phyloP scores from a whole-genome alignment of 2,888 invertebrate genomes.

The Agapetus fuscipes region DNA sequence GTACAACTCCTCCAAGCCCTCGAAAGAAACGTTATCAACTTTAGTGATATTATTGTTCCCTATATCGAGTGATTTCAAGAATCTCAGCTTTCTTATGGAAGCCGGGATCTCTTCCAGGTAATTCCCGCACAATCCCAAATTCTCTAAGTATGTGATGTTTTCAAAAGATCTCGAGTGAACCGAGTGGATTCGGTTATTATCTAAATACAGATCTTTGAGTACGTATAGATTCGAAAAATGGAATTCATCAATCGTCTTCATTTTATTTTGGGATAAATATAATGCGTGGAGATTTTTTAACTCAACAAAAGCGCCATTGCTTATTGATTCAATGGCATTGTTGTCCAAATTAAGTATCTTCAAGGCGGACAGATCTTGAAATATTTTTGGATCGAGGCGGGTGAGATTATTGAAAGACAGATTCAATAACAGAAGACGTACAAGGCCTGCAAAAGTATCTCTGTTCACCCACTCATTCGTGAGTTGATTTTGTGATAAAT shows the following conservation, averaged over 20 bases:
- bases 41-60: constrained; percentile 68
- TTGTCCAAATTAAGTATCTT: constrained; percentile 66
- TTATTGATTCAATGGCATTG: constrained; percentile 60
- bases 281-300: constrained; percentile 67
- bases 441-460: constrained; percentile 65
- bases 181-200: constrained; percentile 58
- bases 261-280: constrained; percentile 60
- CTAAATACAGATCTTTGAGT: constrained; percentile 61
- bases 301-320: constrained; percentile 63
- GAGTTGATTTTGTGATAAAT: constrained; percentile 63
- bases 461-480: constrained; percentile 67
- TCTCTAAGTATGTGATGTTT: constrained; percentile 68
- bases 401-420: constrained; percentile 61
- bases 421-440: constrained; percentile 63
- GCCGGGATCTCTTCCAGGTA: constrained; percentile 54
- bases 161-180: constrained; percentile 62
- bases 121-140: constrained; percentile 68
- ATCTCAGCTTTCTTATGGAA: constrained; percentile 55
- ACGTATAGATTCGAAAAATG: constrained; percentile 65
- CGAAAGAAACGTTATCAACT: constrained; percentile 63
- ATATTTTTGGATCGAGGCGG: constrained; percentile 60
- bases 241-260: constrained; percentile 55
- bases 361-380: constrained; percentile 63
- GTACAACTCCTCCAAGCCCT: constrained; percentile 62
- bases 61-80: constrained; percentile 67